A percentile compares a stretch with the other conserved stretches of the same genome.
phyloP scores from a whole-genome alignment of 1,140 invertebrate genomes.

The Paramacrobiotus metropolitanus region DNA sequence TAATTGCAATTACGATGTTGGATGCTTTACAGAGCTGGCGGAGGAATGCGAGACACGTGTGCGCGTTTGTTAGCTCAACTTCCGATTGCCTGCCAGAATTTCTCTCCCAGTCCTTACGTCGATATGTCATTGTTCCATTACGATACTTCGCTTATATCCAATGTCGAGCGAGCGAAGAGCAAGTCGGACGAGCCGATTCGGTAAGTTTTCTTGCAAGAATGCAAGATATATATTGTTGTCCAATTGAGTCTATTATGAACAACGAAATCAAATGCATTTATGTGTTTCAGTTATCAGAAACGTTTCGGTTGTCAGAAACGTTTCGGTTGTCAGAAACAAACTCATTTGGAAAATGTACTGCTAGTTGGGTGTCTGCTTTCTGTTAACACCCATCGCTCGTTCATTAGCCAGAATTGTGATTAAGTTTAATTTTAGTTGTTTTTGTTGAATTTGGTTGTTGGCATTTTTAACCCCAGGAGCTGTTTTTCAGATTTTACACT shows the following conservation, averaged over 20 bases:
- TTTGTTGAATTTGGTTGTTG: no score
- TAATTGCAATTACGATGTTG: no score
- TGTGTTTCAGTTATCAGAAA: neutral
- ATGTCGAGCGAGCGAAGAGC: conserved; percentile 76
- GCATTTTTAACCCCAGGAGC: no score
- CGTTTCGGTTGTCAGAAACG: neutral
- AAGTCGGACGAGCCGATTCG: conserved; percentile 78
- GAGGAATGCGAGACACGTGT: conserved; percentile 46
- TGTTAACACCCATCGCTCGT: neutral
- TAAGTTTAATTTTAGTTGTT: neutral
- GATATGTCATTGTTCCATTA: conserved; percentile 79
- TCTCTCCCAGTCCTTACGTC: conserved; percentile 71
- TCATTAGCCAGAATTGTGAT: neutral
- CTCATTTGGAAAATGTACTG: neutral
- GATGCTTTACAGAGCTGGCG: conserved; percentile 39
- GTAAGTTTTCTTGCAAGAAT: conserved; percentile 27
- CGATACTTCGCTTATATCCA: conserved; percentile 84
- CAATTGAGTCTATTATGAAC: no score
- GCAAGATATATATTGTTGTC: no score
- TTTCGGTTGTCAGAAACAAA: neutral
- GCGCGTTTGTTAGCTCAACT: conserved; percentile 58
- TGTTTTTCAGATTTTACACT: neutral
- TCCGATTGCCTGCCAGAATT: conserved; percentile 82
- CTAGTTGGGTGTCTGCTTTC: neutral
- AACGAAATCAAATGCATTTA: neutral